Conservation (phyloP, 2,113 vertebrate genomes). For the Ameiurus melas region DNA sequence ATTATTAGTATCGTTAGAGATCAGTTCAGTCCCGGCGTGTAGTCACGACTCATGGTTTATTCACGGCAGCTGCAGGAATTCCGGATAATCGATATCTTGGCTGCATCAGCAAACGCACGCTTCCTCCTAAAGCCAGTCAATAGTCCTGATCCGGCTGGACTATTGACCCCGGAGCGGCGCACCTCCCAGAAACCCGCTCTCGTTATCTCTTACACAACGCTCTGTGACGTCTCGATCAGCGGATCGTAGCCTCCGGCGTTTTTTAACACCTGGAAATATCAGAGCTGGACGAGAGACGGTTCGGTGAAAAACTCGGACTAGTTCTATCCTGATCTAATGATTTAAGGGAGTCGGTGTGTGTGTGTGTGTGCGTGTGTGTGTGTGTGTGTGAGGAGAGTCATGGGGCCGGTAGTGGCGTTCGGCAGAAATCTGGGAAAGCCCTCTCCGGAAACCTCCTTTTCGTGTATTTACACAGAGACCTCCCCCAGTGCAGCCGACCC, state of each 20-base stretch:
- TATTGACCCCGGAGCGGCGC: slow-evolving; percentile 35
- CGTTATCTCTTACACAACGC: slow-evolving; percentile 11
- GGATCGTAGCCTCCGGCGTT: neutral
- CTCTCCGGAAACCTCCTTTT: slow-evolving; percentile 43
- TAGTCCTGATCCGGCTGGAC: slow-evolving; percentile 35
- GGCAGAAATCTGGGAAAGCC: slow-evolving; percentile 42
- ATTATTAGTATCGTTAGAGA: neutral
- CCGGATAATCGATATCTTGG: slow-evolving; percentile 48
- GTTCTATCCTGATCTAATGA: neutral
- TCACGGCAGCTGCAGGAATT: neutral
- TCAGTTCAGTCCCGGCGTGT: neutral
- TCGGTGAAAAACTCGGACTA: neutral
- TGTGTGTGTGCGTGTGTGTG: neutral
- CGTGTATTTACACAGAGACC: slow-evolving; percentile 46
- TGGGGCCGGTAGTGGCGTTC: neutral
- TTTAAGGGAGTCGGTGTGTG: neutral
- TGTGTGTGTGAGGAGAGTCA: neutral
- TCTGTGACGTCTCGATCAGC: neutral
- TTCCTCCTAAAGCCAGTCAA: slow-evolving; percentile 41
- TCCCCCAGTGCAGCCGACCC: slow-evolving; percentile 25
- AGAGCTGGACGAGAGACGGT: neutral
- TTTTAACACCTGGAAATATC: neutral
- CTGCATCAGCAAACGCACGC: slow-evolving; percentile 25
- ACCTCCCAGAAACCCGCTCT: neutral
- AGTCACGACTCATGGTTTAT: slow-evolving; percentile 11